These are phyloP conservation scores for Dallia pectoralis DNA, from an alignment of 2,797 vertebrate genomes.

Conservation along the genomic window DNA sequence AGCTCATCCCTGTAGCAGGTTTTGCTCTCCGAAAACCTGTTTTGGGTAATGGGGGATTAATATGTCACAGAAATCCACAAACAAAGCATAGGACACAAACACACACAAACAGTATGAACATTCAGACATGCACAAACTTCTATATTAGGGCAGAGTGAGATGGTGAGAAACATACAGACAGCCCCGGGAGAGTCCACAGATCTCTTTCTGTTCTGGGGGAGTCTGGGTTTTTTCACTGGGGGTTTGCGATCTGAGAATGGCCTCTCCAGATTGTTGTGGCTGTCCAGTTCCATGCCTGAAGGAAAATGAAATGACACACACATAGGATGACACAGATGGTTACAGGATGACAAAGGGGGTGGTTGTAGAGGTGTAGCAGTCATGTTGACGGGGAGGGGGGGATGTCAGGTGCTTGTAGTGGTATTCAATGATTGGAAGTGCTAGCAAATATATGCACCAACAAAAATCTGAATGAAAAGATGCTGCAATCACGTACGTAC, in stretches of 20 bases:
- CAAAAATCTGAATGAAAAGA: slow-evolving; percentile 9
- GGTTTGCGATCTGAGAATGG: slow-evolving; percentile 71
- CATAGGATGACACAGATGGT: slow-evolving; percentile 5
- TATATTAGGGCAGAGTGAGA: background rate
- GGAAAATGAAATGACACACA: slow-evolving; percentile 46
- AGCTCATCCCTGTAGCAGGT: no score
- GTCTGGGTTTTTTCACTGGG: slow-evolving; percentile 69
- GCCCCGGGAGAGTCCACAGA: slow-evolving; percentile 74
- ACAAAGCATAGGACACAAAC: slow-evolving; percentile 5
- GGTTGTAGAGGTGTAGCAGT: background rate
- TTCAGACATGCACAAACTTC: no score
- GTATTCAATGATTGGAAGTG: background rate
- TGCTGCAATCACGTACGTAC: background rate
- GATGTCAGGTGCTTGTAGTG: background rate
- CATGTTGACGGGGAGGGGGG: background rate
- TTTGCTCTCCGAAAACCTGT: no score
- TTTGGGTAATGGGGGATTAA: no score
- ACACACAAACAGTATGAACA: background rate
- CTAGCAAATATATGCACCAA: slow-evolving; percentile 1
- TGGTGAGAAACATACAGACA: slow-evolving; percentile 62
- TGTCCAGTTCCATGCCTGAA: slow-evolving; percentile 73
- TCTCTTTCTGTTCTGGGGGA: slow-evolving; percentile 75
- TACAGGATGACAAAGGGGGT: background rate
- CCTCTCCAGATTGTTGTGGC: slow-evolving; percentile 67
- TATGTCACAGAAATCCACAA: background rate